phyloP scores from a whole-genome alignment of 2,797 vertebrate species.

The Chaunax sp. region DNA sequence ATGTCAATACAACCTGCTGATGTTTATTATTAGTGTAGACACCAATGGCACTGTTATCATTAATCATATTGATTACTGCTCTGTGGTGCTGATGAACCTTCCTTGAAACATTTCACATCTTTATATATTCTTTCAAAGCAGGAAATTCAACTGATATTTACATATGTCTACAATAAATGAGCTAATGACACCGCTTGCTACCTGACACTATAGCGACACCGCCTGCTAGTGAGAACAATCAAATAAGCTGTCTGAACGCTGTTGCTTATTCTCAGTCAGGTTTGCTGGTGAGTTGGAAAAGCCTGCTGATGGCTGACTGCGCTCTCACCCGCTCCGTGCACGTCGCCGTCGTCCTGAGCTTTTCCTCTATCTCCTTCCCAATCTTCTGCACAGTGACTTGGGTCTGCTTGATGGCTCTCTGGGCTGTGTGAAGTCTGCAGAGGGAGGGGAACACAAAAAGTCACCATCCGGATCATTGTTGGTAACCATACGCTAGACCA shows the following conservation, averaged over 20 bases:
- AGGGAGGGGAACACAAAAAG: slow-evolving; percentile 32
- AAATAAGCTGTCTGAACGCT: too few species aligned
- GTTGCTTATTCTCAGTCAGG: too few species aligned
- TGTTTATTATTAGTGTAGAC: slow-evolving; percentile 48
- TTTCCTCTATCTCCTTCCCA: slow-evolving; percentile 98
- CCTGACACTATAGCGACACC: too few species aligned
- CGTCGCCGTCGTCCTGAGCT: slow-evolving; percentile 90
- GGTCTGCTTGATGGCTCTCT: slow-evolving; percentile 99
- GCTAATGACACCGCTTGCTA: too few species aligned
- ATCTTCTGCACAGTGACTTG: slow-evolving; percentile 98
- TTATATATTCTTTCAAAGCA: slow-evolving; percentile 4
- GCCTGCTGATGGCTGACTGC: background rate
- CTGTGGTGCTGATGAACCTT: background rate
- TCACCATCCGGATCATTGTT: slow-evolving; percentile 36
- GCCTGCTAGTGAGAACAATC: too few species aligned
- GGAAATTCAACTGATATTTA: too few species aligned
- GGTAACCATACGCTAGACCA: slow-evolving; percentile 26
- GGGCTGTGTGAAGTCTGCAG: slow-evolving; percentile 94
- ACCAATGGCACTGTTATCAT: too few species aligned
- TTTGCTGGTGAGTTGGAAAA: background rate
- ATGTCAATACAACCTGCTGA: slow-evolving; percentile 14
- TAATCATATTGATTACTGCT: too few species aligned
- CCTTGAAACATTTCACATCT: background rate
- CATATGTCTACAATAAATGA: too few species aligned
- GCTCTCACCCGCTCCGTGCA: slow-evolving; percentile 93